phyloP scores from a whole-genome alignment of 1,140 invertebrate genomes.

The Rhagoletis pomonella region DNA sequence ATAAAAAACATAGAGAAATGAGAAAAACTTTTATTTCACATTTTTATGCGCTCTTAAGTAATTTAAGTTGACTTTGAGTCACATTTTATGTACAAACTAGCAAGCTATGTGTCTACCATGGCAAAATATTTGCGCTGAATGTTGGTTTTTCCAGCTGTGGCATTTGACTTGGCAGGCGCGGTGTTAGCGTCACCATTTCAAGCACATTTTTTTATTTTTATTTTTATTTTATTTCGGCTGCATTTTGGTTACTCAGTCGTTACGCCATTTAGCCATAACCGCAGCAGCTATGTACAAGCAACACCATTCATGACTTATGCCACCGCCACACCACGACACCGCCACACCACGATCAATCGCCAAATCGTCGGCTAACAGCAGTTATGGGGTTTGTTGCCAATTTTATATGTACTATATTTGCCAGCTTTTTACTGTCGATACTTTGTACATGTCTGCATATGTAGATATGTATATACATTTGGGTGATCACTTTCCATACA shows the following conservation, averaged over 20 bases:
- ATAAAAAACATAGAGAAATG: neutral
- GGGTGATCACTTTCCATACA: too few species aligned
- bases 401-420: too few species aligned
- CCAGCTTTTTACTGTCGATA: neutral
- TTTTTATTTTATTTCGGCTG: neutral
- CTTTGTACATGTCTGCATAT: neutral
- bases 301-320: constrained; percentile 9
- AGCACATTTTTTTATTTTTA: neutral
- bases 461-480: too few species aligned
- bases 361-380: constrained; percentile 22
- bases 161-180: constrained; percentile 51
- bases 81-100: neutral
- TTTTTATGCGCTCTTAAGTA: constrained; percentile 44
- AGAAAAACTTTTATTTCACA: constrained; percentile 34
- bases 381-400: too few species aligned
- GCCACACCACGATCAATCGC: neutral
- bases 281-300: neutral
- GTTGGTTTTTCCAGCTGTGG: constrained; percentile 46
- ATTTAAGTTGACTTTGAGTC: constrained; percentile 40
- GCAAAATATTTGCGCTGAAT: neutral
- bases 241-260: constrained; percentile 28
- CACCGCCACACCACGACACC: neutral
- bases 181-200: constrained; percentile 1
- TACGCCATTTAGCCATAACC: constrained; percentile 40
- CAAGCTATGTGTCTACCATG: neutral